Evolutionary conservation across 2,113 vertebrate genomes (phyloP), one percentile per base, ranked within the genome.

Genomic region (Neogobius melanostomus): DNA sequence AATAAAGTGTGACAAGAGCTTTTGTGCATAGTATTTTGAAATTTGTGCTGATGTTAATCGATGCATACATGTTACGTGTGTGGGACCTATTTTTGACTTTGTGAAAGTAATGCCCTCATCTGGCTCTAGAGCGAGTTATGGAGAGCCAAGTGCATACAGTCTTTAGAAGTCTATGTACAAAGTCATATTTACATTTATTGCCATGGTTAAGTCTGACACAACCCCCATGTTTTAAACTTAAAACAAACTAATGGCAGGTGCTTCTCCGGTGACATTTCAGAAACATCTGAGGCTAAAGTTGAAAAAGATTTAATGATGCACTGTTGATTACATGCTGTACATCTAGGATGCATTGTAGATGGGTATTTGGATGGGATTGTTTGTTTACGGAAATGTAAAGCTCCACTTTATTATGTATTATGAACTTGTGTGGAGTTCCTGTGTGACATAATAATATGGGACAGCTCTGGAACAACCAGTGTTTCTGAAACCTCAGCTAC

Each of bases 11-110:
- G 80, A 86, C 84, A 79, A 82, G 70, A 89, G 72, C 77, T 74
- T 79, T 82, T 88, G 83, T 90, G 89, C 89, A 90, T 90, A 90
- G 89, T 89, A 77, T 83, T 80, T 67, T 61, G 66, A 57, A 42
- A 77, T 75, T 86, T 88, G 86, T 90, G 88, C 86, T 81, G 66
- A 61, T 76, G 75, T 80, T 83, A 74, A 68, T 77, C 43, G 56
- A 69, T 80, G 69, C 70, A 81, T 83, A 83, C 56, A 74, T 53
- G 53, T 61, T 62, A 79, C 73, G 53, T 68, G 51, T 11, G 56
- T 48, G 70, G 77, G 75, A 68, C 69, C 66, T 75, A 43, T 46
- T 77, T 62, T 77, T 57, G n/a, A 62, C 80, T 75, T 66, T 74
- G 69, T 76, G 68, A 74, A 67, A 65, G 75, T 82, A 89, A 87